Percentiles rank a stretch among this genome's conserved stretches.
Evolutionary conservation across 2,888 invertebrate genomes (phyloP).

Genomic region (Mellilla xanthometata): DNA sequence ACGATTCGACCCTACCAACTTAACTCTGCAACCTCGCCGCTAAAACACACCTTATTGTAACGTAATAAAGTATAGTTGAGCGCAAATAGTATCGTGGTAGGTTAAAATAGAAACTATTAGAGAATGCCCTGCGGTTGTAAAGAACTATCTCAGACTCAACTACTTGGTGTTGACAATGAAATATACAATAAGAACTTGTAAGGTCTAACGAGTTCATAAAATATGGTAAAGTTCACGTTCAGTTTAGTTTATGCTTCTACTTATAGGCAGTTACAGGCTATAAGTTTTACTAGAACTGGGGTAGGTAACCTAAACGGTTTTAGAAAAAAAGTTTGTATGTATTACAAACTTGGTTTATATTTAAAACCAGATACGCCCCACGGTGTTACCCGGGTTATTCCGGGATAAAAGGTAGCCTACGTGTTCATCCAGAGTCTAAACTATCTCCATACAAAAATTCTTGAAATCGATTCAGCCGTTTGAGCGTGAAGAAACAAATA

Average conservation of each 20-base stretch:
- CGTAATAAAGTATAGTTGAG: constrained; percentile 28
- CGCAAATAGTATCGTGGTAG: constrained; percentile 38
- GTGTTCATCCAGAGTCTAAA: too few relatives aligned
- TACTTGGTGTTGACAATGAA: constrained; percentile 63
- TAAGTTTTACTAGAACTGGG: too few relatives aligned
- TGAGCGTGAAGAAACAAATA: too few relatives aligned
- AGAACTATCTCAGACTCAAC: constrained; percentile 63
- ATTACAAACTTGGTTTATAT: too few relatives aligned
- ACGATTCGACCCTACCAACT: constrained; percentile 62
- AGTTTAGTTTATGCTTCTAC: background rate
- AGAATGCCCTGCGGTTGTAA: constrained; percentile 61
- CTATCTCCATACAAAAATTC: too few relatives aligned
- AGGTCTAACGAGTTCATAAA: constrained; percentile 22
- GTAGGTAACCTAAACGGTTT: too few relatives aligned
- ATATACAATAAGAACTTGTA: constrained; percentile 44
- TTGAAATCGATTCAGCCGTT: too few relatives aligned
- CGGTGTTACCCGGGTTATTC: too few relatives aligned
- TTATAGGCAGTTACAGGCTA: too few relatives aligned
- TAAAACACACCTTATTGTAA: constrained; percentile 34
- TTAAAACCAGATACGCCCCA: too few relatives aligned
- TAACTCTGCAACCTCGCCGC: constrained; percentile 17
- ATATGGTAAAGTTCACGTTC: constrained; percentile 9
- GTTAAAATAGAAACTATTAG: constrained; percentile 64
- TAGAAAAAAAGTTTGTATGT: too few relatives aligned
- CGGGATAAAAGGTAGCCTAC: too few relatives aligned